Evolutionary conservation across 2,888 invertebrate genomes (phyloP).

Genomic region (Dolichopus griseipennis): DNA sequence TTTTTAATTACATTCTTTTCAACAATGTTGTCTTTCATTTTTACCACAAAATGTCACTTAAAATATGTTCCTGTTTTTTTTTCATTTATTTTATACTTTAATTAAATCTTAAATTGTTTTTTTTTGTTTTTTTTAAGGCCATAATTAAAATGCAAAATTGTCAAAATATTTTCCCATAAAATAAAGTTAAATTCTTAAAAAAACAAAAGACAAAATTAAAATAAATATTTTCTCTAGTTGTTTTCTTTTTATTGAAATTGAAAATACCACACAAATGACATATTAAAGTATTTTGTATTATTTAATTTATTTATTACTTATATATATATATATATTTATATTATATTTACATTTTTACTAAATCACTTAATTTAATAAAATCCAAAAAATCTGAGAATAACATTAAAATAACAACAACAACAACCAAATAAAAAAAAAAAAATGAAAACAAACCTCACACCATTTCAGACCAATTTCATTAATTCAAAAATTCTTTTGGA

Average conservation of each 20-base stretch:
- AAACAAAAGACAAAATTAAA: too few relatives aligned
- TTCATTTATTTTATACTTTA: too few relatives aligned
- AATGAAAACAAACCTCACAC: neutral
- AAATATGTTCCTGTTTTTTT: too few relatives aligned
- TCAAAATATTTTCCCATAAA: neutral
- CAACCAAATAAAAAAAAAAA: neutral
- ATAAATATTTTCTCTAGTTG: too few relatives aligned
- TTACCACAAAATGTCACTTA: too few relatives aligned
- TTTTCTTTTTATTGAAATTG: neutral
- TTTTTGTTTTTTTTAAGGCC: too few relatives aligned
- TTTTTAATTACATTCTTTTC: too few relatives aligned
- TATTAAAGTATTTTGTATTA: neutral
- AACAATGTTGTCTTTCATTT: too few relatives aligned
- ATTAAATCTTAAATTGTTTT: too few relatives aligned
- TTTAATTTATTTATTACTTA: too few relatives aligned
- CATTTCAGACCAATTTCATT: conserved; percentile 1
- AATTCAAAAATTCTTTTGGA: neutral
- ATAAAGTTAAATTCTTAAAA: neutral
- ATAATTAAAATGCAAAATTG: neutral
- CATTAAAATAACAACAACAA: neutral
- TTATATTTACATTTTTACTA: neutral
- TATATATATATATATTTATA: too few relatives aligned
- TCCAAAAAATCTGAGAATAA: neutral
- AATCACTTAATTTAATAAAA: conserved; percentile 3
- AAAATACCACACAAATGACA: conserved; percentile 1